phyloP scores from a whole-genome alignment of 2,888 invertebrate genomes.

The Leptinotarsa tumamoca region DNA sequence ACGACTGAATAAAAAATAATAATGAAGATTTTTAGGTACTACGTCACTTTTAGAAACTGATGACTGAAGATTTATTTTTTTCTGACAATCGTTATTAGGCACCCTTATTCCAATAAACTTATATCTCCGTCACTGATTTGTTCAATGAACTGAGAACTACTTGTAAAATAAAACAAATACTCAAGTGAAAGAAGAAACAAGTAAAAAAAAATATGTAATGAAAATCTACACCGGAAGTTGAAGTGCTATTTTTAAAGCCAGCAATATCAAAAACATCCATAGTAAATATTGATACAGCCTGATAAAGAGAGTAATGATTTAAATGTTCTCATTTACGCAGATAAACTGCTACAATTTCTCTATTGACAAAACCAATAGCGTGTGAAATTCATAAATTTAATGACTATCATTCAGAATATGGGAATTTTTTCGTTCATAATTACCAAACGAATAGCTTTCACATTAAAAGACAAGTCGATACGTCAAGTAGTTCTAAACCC shows the following conservation, averaged over 20 bases:
- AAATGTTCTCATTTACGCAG: conserved; percentile 37
- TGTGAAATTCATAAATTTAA: conserved; percentile 39
- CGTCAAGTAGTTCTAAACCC: neutral
- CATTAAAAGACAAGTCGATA: conserved; percentile 2
- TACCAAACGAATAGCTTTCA: conserved; percentile 8
- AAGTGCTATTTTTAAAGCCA: conserved; percentile 40
- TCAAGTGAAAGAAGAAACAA: conserved; percentile 20
- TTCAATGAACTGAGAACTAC: conserved; percentile 21
- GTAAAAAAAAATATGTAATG: conserved; percentile 31
- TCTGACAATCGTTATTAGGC: too few relatives aligned
- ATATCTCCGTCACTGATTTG: neutral
- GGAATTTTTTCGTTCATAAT: conserved; percentile 40
- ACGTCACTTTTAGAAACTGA: too few relatives aligned
- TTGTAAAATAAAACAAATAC: conserved; percentile 19
- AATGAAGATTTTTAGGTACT: too few relatives aligned
- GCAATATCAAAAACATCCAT: conserved; percentile 32
- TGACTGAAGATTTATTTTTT: too few relatives aligned
- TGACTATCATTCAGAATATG: conserved; percentile 34
- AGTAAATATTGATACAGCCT: conserved; percentile 41
- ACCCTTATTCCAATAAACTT: neutral
- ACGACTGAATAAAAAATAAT: too few relatives aligned
- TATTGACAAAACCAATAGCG: conserved; percentile 37
- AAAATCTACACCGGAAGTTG: conserved; percentile 42
- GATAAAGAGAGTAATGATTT: conserved; percentile 42
- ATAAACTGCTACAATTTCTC: conserved; percentile 39